Evolutionary conservation across 2,888 invertebrate species (phyloP), one percentile per base, ranked within the genome.

Genomic region (Oscheius sp.): DNA sequence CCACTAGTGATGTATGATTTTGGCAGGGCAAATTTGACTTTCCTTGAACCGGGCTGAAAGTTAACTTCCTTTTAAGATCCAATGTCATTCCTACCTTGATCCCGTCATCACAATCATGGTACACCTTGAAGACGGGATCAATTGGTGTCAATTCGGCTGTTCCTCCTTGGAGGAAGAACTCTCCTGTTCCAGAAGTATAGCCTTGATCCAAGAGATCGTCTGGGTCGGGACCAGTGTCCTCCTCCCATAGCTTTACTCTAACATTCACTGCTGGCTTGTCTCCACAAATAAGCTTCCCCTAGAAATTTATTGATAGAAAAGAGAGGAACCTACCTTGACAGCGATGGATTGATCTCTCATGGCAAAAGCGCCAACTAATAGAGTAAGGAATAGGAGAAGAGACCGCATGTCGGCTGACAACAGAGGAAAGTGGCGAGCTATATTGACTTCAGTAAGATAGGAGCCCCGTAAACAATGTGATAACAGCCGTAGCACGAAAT

Each of bases 191-290:
- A 25, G 76, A 74, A 3, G 80, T 80, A 70, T 80, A 80, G 10
- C 80, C 80, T 31, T 74, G 74, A 52, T 80, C 78, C 52, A 80
- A 73, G n/a, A 80, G 77, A 64, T 80, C 80, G 46, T 80, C 80
- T 20, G 66, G 66, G 25, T 66, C 66, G 4, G 66, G 66, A 58
- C 58, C 58, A n/a, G 53, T 29, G 20, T 68, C 45, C 23, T 78
- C 79, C 65, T 80, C 79, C 79, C 79, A 80, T 50, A 80, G 64
- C 74, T 80, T 80, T 57, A 80, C 68, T 0, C 79, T 69, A 2
- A 76, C 79, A 46, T 78, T 42, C 6, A 39, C 46, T 8, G 78
- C 78, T 12, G 75, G 75, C 46, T 71, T 76, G 31, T 23, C 23
- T 20, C 79, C 79, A 31, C 79, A 80, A 34, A 76, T 27, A 25